A percentile compares a stretch with the other conserved stretches of the same genome.
These are phyloP conservation scores for Charina bottae DNA, from an alignment of 2,113 vertebrate genomes.

Conservation along the genomic window DNA sequence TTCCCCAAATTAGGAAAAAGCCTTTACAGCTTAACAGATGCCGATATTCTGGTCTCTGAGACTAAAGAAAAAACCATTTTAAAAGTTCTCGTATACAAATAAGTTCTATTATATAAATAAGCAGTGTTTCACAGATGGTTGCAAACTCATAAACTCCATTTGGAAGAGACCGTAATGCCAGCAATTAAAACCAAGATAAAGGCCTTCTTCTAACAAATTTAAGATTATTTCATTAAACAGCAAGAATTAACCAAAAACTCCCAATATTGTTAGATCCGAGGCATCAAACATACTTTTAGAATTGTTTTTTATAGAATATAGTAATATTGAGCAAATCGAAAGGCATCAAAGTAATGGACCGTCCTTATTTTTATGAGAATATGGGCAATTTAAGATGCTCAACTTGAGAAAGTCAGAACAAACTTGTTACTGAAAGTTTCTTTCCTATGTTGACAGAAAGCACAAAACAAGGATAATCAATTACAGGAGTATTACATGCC, in stretches of 20 bases:
- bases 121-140: conserved; percentile 56
- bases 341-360: neutral
- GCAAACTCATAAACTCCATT: conserved; percentile 58
- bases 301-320: neutral
- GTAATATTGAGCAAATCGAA: neutral
- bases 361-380: neutral
- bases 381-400: neutral
- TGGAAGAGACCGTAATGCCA: conserved; percentile 48
- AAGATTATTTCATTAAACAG: conserved; percentile 44
- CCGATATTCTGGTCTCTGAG: conserved; percentile 55
- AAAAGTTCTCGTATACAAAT: conserved; percentile 59
- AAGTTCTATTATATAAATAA: conserved; percentile 53
- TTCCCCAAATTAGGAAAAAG: conserved; percentile 54
- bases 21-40: conserved; percentile 60
- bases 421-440: neutral
- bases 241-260: conserved; percentile 47
- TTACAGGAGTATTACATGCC: neutral
- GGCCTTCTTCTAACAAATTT: conserved; percentile 53
- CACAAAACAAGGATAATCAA: neutral
- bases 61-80: conserved; percentile 57
- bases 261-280: neutral
- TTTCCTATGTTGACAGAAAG: neutral
- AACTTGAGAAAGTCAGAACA: neutral
- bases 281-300: neutral
- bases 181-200: conserved; percentile 47